Percentiles rank a stretch among this genome's conserved stretches.
phyloP scores from a whole-genome alignment of 2,888 invertebrate species.

The Colletes collaris region DNA sequence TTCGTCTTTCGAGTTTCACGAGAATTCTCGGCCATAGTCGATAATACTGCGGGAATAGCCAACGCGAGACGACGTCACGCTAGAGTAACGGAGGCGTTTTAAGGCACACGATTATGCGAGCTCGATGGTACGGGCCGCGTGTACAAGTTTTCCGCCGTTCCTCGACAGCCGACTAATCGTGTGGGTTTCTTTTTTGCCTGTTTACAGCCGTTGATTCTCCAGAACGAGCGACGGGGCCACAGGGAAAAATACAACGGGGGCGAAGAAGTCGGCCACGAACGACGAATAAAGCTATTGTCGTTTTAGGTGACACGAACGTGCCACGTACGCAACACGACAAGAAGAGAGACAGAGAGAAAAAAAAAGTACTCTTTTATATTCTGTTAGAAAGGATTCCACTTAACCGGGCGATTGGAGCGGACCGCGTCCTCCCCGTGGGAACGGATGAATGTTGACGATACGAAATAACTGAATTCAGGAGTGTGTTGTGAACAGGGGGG shows the following conservation, averaged over 20 bases:
- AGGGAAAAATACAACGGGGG: background rate
- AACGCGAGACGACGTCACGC: background rate
- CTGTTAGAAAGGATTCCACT: conserved; percentile 19
- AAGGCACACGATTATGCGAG: conserved; percentile 2
- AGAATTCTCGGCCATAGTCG: background rate
- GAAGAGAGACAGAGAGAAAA: background rate
- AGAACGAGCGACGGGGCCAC: background rate
- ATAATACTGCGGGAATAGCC: background rate
- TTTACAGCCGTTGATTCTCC: conserved; percentile 71
- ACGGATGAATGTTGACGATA: conserved; percentile 7
- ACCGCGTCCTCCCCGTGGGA: background rate
- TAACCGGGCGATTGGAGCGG: background rate
- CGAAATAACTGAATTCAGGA: conserved; percentile 11
- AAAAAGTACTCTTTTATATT: conserved; percentile 26
- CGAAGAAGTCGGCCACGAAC: conserved; percentile 10
- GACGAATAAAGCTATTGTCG: conserved; percentile 75
- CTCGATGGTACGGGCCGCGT: conserved; percentile 55
- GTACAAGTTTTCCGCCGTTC: conserved; percentile 21
- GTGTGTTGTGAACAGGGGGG: conserved; percentile 15
- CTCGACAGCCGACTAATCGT: conserved; percentile 71
- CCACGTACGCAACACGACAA: conserved; percentile 63
- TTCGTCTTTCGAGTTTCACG: background rate
- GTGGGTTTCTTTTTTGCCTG: conserved; percentile 75
- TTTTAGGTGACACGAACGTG: conserved; percentile 77
- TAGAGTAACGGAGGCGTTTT: background rate